phyloP scores from a whole-genome alignment of 1,140 invertebrate genomes.

The Maniola jurtina region DNA sequence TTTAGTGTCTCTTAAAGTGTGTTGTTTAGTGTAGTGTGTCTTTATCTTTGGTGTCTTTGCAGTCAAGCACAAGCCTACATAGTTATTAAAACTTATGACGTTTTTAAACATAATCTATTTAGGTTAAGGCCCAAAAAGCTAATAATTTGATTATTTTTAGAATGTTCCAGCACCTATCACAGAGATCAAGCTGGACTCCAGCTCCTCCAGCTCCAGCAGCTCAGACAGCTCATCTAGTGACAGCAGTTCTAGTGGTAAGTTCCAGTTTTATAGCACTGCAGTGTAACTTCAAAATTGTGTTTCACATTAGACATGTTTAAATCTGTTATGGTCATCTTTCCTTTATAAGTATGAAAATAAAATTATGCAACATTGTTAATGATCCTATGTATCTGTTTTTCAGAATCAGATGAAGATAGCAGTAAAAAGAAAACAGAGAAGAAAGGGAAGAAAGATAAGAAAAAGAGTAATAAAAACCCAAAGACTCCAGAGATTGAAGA shows the following conservation, averaged over 20 bases:
- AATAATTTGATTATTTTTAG: conserved; percentile 37
- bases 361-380: not conserved
- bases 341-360: not conserved
- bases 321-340: not conserved
- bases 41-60: too few species aligned
- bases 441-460: conserved; percentile 60
- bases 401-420: conserved; percentile 51
- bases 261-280: not conserved
- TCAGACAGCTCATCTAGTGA: conserved; percentile 58
- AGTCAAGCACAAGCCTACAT: too few species aligned
- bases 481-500: conserved; percentile 39
- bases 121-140: not conserved
- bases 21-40: too few species aligned
- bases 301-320: not conserved
- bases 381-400: conserved; percentile 24
- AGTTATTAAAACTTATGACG: too few species aligned
- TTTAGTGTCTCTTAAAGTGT: too few species aligned
- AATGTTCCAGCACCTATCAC: conserved; percentile 60
- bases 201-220: conserved; percentile 59
- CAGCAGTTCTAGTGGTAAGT: conserved; percentile 63
- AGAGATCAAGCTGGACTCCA: conserved; percentile 56
- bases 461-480: conserved; percentile 36
- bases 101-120: too few species aligned
- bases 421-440: conserved; percentile 35
- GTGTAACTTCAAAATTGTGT: not conserved